Percentiles rank a stretch among this genome's conserved stretches.
These are phyloP conservation scores for Nyctereutes procyonoides DNA, from an alignment of 2,113 vertebrate genomes.

Conservation along the genomic window DNA sequence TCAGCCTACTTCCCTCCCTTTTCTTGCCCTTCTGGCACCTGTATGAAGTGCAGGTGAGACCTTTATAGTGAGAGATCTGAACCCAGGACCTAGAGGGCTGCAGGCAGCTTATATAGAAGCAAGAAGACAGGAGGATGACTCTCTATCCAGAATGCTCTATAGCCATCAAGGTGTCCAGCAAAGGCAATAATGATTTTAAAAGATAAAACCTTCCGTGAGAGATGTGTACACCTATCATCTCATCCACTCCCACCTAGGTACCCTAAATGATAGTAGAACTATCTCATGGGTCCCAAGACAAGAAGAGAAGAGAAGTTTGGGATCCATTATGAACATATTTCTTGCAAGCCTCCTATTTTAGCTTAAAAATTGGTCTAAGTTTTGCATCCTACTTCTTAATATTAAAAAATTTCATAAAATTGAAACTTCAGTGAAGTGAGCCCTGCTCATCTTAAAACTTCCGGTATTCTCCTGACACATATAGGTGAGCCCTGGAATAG, in stretches of 20 bases:
- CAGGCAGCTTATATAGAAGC: not conserved
- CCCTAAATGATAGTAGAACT: not conserved
- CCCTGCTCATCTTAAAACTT: not conserved
- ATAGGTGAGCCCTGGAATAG: not conserved
- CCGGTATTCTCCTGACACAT: not conserved
- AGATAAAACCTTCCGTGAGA: not conserved
- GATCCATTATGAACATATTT: not conserved
- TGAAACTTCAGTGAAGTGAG: not conserved
- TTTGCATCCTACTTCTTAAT: not conserved
- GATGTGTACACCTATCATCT: not conserved
- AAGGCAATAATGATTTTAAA: not conserved
- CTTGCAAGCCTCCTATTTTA: not conserved
- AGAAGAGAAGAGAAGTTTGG: not conserved
- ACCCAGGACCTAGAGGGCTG: not conserved
- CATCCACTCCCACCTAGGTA: not conserved
- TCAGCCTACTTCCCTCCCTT: not conserved
- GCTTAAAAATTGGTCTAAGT: not conserved
- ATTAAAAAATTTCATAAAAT: not conserved
- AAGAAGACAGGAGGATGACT: not conserved
- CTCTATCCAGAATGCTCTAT: not conserved
- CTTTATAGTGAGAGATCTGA: not conserved
- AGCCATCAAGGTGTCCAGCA: not conserved
- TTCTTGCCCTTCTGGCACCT: not conserved
- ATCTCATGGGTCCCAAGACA: not conserved
- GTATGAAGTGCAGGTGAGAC: too few relatives aligned